A percentile compares a stretch with the other conserved stretches of the same genome.
Conservation (phyloP, 2,797 vertebrate species). For the Cossypha heuglini region DNA sequence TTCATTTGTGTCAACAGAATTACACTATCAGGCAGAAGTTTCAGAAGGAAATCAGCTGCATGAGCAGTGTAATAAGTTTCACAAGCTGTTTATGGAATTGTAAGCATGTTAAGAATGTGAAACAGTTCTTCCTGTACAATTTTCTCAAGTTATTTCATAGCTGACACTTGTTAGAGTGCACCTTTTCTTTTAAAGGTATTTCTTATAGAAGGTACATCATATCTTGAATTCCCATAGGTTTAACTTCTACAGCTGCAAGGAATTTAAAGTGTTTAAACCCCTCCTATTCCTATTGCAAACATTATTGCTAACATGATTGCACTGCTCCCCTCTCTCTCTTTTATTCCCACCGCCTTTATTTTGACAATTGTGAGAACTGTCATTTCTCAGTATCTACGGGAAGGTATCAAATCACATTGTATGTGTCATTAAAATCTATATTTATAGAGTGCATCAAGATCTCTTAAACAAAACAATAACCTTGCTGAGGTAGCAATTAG, state of each 20-base stretch:
- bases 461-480: neutral
- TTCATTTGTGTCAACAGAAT: neutral
- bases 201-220: neutral
- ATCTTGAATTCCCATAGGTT: neutral
- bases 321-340: neutral
- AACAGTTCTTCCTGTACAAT: neutral
- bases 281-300: neutral
- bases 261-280: neutral
- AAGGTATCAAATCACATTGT: neutral
- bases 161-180: neutral
- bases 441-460: neutral
- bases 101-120: constrained; percentile 1
- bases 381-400: neutral
- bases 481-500: neutral
- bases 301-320: neutral
- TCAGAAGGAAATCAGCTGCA: neutral
- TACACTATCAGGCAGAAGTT: neutral
- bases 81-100: neutral
- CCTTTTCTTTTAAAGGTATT: neutral
- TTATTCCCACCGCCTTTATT: neutral
- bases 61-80: neutral
- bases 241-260: neutral
- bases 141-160: neutral
- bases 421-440: neutral
- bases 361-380: neutral